Base-by-base conservation (phyloP, 1,140 invertebrate species). In the Eubasilissa regina region DNA sequence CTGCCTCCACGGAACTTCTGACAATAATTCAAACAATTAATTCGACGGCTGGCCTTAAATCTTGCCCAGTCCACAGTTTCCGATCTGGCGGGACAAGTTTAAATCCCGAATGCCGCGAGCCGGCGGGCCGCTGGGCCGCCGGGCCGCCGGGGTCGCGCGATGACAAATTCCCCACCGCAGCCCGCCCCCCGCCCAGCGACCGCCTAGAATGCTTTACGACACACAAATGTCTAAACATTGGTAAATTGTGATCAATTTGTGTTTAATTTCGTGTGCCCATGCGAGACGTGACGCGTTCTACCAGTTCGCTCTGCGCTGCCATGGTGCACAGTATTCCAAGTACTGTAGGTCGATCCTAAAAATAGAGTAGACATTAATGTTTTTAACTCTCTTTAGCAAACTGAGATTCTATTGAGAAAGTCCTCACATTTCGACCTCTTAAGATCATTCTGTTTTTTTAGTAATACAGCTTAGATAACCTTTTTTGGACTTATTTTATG, bases 141-240 rank as follows among this genome's bases (percentile, higher is more conserved):
- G 64, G 17, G 35, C n/a, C 44, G 64, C 44, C 15, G 64, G n/a
- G 64, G 64, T n/a, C 68, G 17, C 47, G 48, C 76, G 78, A 80
- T 80, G 81, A 82, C 81, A 82, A 80, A 82, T 80, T 77, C 78
- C 48, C 78, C 47, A 56, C 68, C 78, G 51, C 8, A 58, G 44
- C 44, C 21, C 17, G 48, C 43, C 64, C 43, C 56, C 15, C 77
- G 45, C 25, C 9, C 11, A 4, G n/a, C 19, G 17, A 7, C 77
- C 9, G 58, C 48, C 75, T 21, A 73, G 62, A 81, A 78, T 78
- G 76, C 45, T 72, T 78, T 77, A 79, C 80, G 80, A 77, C 74
- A 76, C 72, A 56, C 68, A 75, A 74, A 78, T 53, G 78, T 82
- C 78, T 66, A 82, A 82, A 82, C 81, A 82, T 51, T 53, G 64